A percentile compares a stretch with the other conserved stretches of the same genome.
phyloP scores from a whole-genome alignment of 1,140 invertebrate species.

The Trialeurodes vaporariorum region DNA sequence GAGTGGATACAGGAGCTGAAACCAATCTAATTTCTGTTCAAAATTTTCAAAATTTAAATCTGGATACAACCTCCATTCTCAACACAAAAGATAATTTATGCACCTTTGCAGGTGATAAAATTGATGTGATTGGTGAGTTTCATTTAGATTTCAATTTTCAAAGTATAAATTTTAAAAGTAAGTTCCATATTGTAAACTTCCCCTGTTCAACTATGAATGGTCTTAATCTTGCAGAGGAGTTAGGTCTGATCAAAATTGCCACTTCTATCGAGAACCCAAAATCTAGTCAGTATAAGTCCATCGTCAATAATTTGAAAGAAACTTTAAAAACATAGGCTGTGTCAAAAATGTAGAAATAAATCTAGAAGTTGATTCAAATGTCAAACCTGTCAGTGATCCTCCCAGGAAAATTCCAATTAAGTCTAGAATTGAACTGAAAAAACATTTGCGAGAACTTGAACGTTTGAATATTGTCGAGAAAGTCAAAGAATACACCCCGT shows the following conservation, averaged over 20 bases:
- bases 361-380: slow-evolving; percentile 17
- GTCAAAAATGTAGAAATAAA: slow-evolving; percentile 13
- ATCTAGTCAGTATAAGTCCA: slow-evolving; percentile 2
- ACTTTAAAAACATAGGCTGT: slow-evolving; percentile 21
- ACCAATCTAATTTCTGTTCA: slow-evolving; percentile 17
- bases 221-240: slow-evolving; percentile 7
- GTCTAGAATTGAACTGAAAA: slow-evolving; percentile 20
- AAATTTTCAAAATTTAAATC: slow-evolving; percentile 11
- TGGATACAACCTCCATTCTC: slow-evolving; percentile 3
- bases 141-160: slow-evolving; percentile 7
- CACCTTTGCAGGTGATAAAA: slow-evolving; percentile 10
- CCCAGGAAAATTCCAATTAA: slow-evolving; percentile 22
- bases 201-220: not conserved
- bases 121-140: slow-evolving; percentile 7
- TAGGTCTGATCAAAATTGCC: slow-evolving; percentile 15
- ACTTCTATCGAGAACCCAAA: slow-evolving; percentile 6
- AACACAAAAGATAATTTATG: slow-evolving; percentile 13
- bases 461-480: slow-evolving; percentile 16
- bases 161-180: slow-evolving; percentile 6
- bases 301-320: slow-evolving; percentile 14
- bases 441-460: slow-evolving; percentile 21
- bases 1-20: slow-evolving; percentile 20
- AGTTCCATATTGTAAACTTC: slow-evolving; percentile 7
- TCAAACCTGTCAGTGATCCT: slow-evolving; percentile 18
- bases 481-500: slow-evolving; percentile 22